These are phyloP conservation scores for Amiota minor DNA, from an alignment of 2,888 invertebrate genomes.

Conservation along the genomic window DNA sequence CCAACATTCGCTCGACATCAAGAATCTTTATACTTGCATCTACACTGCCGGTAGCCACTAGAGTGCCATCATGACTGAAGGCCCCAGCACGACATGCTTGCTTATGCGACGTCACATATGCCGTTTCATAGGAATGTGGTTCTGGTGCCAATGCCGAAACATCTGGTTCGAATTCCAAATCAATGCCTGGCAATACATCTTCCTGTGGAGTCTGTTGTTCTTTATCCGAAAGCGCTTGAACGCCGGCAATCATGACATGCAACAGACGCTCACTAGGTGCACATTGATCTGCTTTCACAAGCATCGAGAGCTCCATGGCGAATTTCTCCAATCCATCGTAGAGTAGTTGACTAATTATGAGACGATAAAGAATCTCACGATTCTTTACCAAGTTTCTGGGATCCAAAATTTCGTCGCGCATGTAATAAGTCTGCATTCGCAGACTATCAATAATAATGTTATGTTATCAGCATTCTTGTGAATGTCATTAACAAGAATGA, in stretches of 20 bases:
- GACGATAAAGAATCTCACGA: conserved; percentile 89
- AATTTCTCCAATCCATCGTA: conserved; percentile 98
- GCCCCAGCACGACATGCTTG: conserved; percentile 96
- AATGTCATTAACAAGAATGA: no score
- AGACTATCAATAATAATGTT: no score
- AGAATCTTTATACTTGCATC: conserved; percentile 99
- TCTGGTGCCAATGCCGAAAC: conserved; percentile 94
- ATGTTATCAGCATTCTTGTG: no score
- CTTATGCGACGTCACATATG: conserved; percentile 98
- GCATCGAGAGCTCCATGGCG: conserved; percentile 87
- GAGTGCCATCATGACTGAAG: conserved; percentile 94
- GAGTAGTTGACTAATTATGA: conserved; percentile 96
- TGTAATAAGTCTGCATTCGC: no score
- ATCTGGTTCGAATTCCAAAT: conserved; percentile 97
- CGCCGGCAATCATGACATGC: conserved; percentile 88
- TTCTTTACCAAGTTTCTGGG: conserved; percentile 88
- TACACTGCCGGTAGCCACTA: conserved; percentile 98
- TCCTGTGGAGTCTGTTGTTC: conserved; percentile 74
- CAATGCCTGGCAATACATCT: conserved; percentile 75
- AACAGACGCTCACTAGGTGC: conserved; percentile 95
- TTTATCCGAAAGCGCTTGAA: conserved; percentile 85
- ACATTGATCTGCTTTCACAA: conserved; percentile 93
- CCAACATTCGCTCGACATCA: conserved; percentile 99
- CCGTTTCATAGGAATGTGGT: conserved; percentile 97
- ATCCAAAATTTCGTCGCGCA: conserved; percentile 76